Evolutionary conservation across 2,888 invertebrate species (phyloP).

Genomic region (Aporophyla lueneburgensis): DNA sequence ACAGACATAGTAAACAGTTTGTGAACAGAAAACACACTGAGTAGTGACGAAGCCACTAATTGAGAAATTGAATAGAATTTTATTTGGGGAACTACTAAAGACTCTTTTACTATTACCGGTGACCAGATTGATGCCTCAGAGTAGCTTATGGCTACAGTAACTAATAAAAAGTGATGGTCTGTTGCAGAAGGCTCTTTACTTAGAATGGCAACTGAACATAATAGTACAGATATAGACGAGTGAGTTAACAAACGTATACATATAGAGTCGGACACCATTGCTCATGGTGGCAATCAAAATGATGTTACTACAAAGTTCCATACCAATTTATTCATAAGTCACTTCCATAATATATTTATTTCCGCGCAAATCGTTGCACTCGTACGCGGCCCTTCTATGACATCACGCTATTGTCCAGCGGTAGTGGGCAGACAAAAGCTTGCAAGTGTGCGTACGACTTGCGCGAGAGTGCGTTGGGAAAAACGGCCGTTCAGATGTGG

Average conservation of each 20-base stretch:
- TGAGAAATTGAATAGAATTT: not conserved
- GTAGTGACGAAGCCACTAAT: too few relatives aligned
- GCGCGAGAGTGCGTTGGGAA: slow-evolving; percentile 57
- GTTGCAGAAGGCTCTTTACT: not conserved
- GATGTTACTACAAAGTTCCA: not conserved
- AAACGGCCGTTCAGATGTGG: slow-evolving; percentile 56
- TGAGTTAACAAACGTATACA: not conserved
- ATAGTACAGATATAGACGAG: too few relatives aligned
- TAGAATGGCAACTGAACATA: too few relatives aligned
- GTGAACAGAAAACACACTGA: too few relatives aligned
- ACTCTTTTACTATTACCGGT: not conserved
- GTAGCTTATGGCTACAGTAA: not conserved
- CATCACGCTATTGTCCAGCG: slow-evolving; percentile 86
- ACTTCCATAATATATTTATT: slow-evolving; percentile 41
- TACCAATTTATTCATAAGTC: slow-evolving; percentile 28
- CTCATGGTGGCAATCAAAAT: not conserved
- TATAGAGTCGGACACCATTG: not conserved
- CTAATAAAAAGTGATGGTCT: not conserved
- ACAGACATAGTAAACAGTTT: too few relatives aligned
- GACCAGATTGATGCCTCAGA: not conserved
- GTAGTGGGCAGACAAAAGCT: slow-evolving; percentile 88
- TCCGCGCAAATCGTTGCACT: slow-evolving; percentile 41
- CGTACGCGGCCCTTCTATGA: slow-evolving; percentile 78
- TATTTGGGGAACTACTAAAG: not conserved
- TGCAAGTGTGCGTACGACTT: slow-evolving; percentile 72